Evolutionary conservation across 2,797 vertebrate genomes (phyloP).

Genomic region (Typhlichthys eigenmanni): DNA sequence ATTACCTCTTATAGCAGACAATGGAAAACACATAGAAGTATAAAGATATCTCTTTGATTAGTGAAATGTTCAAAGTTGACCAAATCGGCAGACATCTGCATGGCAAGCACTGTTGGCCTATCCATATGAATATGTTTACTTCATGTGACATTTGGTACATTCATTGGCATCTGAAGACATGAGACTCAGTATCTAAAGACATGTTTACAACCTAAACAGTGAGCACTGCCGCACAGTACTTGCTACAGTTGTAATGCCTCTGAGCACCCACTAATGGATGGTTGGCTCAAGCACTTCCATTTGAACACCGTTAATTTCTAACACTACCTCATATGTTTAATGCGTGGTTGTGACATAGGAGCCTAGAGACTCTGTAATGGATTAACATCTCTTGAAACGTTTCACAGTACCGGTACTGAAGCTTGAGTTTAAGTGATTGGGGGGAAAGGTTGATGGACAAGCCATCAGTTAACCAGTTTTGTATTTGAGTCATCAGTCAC

Average conservation of each 20-base stretch:
- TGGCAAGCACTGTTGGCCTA: too few relatives aligned
- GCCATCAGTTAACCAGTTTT: slow-evolving; percentile 4
- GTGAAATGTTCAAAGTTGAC: too few relatives aligned
- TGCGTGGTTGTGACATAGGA: slow-evolving; percentile 20
- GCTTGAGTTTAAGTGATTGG: slow-evolving; percentile 12
- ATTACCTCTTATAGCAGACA: slow-evolving; percentile 46
- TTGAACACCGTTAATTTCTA: slow-evolving; percentile 30
- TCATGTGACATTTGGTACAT: slow-evolving; percentile 16
- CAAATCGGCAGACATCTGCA: too few relatives aligned
- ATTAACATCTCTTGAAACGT: background rate
- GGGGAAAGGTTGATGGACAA: slow-evolving; percentile 43
- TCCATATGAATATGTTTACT: too few relatives aligned
- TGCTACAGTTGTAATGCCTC: background rate
- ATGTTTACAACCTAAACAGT: slow-evolving; percentile 44
- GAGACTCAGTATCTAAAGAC: slow-evolving; percentile 33
- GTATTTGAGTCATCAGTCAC: slow-evolving; percentile 3
- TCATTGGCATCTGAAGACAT: slow-evolving; percentile 46
- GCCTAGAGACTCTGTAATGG: slow-evolving; percentile 8
- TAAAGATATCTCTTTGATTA: slow-evolving; percentile 26
- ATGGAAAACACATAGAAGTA: slow-evolving; percentile 68
- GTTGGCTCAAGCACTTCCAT: slow-evolving; percentile 30
- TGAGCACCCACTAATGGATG: slow-evolving; percentile 13
- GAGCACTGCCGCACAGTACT: slow-evolving; percentile 1
- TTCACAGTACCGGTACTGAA: background rate
- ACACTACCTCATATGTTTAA: slow-evolving; percentile 28